phyloP scores from a whole-genome alignment of 2,888 invertebrate genomes.

The Volucella inanis region DNA sequence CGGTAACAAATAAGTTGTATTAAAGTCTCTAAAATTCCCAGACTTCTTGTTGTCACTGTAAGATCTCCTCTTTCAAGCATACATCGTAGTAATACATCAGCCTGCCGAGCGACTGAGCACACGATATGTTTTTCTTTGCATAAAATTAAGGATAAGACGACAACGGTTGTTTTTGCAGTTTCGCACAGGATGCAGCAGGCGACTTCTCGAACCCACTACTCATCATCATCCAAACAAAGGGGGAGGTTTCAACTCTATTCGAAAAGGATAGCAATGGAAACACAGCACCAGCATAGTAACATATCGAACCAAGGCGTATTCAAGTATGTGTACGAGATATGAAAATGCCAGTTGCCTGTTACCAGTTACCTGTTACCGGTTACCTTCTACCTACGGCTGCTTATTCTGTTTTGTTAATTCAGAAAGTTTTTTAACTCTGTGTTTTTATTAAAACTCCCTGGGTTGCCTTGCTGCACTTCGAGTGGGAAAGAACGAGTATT shows the following conservation, averaged over 20 bases:
- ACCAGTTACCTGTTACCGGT: slow-evolving; percentile 26
- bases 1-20: no score
- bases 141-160: slow-evolving; percentile 70
- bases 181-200: slow-evolving; percentile 52
- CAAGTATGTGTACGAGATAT: slow-evolving; percentile 23
- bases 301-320: slow-evolving; percentile 7
- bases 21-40: neutral
- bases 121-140: slow-evolving; percentile 71
- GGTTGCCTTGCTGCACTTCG: slow-evolving; percentile 29
- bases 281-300: slow-evolving; percentile 1
- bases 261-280: neutral
- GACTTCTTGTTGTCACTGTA: slow-evolving; percentile 33
- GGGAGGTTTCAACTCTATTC: slow-evolving; percentile 5
- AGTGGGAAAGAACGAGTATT: slow-evolving; percentile 27
- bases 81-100: slow-evolving; percentile 59
- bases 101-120: slow-evolving; percentile 45
- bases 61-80: slow-evolving; percentile 32
- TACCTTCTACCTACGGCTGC: slow-evolving; percentile 9
- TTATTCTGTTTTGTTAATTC: slow-evolving; percentile 68
- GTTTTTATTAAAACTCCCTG: slow-evolving; percentile 59
- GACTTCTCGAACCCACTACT: neutral
- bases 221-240: slow-evolving; percentile 10
- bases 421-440: slow-evolving; percentile 51
- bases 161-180: slow-evolving; percentile 42
- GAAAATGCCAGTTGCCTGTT: slow-evolving; percentile 10